Conservation (phyloP, 1,140 invertebrate genomes). For the Hyles euphorbiae region DNA sequence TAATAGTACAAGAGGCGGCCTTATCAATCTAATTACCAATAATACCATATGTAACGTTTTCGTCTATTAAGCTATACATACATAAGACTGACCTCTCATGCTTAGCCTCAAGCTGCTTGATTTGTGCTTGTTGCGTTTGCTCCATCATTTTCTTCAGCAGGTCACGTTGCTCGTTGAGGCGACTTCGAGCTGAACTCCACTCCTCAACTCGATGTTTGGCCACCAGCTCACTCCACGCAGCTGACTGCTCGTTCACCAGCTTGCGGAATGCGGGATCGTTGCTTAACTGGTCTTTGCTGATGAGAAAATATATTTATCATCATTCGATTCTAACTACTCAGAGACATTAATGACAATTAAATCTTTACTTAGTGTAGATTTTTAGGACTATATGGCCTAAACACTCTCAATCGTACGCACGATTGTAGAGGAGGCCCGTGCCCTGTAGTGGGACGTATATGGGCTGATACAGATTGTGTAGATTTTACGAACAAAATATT, state of each 20-base stretch:
- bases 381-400: too few species aligned
- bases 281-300: constrained; percentile 86
- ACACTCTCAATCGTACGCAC: too few species aligned
- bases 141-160: constrained; percentile 91
- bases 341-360: too few species aligned
- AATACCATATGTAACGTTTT: too few species aligned
- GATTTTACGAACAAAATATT: too few species aligned
- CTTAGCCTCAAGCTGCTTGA: constrained; percentile 92
- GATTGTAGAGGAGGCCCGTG: too few species aligned
- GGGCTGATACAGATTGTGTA: too few species aligned
- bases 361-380: too few species aligned
- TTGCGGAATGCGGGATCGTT: constrained; percentile 87
- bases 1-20: too few species aligned
- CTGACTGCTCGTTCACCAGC: constrained; percentile 91
- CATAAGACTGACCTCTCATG: constrained; percentile 95
- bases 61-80: too few species aligned
- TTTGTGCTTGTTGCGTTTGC: constrained; percentile 88
- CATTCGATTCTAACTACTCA: neutral
- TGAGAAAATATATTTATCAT: neutral
- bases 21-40: too few species aligned
- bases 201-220: constrained; percentile 93
- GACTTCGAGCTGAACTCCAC: constrained; percentile 88
- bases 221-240: constrained; percentile 95
- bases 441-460: too few species aligned
- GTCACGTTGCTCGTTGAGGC: constrained; percentile 90